Evolutionary conservation across 2,888 invertebrate genomes (phyloP), one percentile per base, ranked within the genome.

Genomic region (Schizotus pectinicornis): DNA sequence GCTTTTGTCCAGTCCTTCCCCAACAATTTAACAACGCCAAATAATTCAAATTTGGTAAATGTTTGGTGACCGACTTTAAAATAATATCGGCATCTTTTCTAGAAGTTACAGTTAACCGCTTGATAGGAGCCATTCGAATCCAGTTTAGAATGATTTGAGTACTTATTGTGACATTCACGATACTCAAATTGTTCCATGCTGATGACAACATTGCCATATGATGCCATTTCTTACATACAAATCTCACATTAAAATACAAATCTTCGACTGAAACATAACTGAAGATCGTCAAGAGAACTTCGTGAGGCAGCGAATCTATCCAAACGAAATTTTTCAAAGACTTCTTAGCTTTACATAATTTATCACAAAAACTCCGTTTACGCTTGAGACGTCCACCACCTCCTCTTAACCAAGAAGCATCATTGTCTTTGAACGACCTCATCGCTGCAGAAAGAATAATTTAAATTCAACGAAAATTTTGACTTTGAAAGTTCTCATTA

Each of bases 21-120:
- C 59, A 59, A 39, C 59, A 59, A 37, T 59, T 55, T 8, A 41
- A 47, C n/a, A 59, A 42, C 0, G 36, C 37, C 9, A 59, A 37
- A 7, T 35, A 36, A 31, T 55, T 33, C 33, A 59, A n/a, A 31
- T 55, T 11, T 3, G 12, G 36, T 9, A 36, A 34, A 31, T 41
- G 13, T 11, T 46, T 55, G 7, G 46, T 30, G 6, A 41, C 14
- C 6, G 34, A 37, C 12, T 51, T 34, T 11, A 59, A 32, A 22
- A 59, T 39, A 5, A 31, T 38, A 12, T 55, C 42, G 22, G 37
- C 37, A 43, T 59, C 59, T 33, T 42, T 42, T n/a, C 59, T 34
- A 33, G 41, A 34, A 13, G n/a, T 36, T 5, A 59, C 38, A 8
- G 13, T 39, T 12, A 59, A 37, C n/a, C 32, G 37, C 11, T 47